Percentiles rank a stretch among this genome's conserved stretches.
phyloP scores from a whole-genome alignment of 2,888 invertebrate species.

The Caenorhabditis afra region DNA sequence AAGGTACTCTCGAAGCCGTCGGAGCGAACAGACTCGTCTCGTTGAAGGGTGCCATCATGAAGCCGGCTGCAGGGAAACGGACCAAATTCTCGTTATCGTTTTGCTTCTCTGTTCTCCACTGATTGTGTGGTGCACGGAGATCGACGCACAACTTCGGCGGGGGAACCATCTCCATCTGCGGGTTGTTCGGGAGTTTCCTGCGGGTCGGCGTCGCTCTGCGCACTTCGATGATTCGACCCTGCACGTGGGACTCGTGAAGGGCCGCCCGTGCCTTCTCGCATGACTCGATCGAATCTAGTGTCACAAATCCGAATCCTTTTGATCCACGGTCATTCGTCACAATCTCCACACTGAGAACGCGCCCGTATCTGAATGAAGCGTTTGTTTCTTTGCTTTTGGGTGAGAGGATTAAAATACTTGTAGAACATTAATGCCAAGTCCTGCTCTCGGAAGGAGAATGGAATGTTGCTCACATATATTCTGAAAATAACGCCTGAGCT shows the following conservation, averaged over 20 bases:
- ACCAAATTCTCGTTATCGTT: conserved; percentile 6
- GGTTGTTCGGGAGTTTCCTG: conserved; percentile 47
- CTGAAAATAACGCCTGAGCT: conserved; percentile 35
- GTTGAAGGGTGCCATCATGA: conserved; percentile 53
- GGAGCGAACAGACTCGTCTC: conserved; percentile 19
- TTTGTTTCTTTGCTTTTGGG: neutral
- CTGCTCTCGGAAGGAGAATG: conserved; percentile 66
- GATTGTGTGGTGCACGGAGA: conserved; percentile 56
- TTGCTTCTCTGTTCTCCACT: conserved; percentile 47
- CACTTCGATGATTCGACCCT: conserved; percentile 67
- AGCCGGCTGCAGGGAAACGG: conserved; percentile 27
- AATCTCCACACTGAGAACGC: conserved; percentile 62
- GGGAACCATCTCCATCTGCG: conserved; percentile 46
- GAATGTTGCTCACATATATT: conserved; percentile 69
- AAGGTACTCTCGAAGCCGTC: neutral
- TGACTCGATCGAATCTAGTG: conserved; percentile 61
- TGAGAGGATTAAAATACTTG: conserved; percentile 24
- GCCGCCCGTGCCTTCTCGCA: conserved; percentile 61
- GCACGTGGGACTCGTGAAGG: conserved; percentile 62
- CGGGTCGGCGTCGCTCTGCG: conserved; percentile 58
- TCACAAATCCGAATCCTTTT: conserved; percentile 69
- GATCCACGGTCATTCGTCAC: conserved; percentile 67
- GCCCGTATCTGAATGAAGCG: conserved; percentile 54
- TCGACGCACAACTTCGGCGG: conserved; percentile 60
- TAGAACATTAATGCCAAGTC: conserved; percentile 63